Evolutionary conservation across 2,888 invertebrate genomes (phyloP), one percentile per base, ranked within the genome.

Genomic region (Ganaspis brasiliensis): DNA sequence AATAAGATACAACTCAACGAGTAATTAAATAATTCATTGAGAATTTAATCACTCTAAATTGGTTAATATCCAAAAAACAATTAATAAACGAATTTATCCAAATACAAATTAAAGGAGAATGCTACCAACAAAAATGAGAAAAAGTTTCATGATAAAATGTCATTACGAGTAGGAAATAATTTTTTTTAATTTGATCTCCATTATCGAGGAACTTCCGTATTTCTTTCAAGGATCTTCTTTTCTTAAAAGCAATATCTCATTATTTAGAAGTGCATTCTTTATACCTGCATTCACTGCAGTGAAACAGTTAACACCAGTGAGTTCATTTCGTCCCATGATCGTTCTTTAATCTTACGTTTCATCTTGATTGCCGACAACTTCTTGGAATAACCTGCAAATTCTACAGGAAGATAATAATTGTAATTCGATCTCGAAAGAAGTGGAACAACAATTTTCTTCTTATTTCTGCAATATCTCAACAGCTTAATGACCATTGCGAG

Each of bases 341-440:
- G 45, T 26, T 67, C 45, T 24, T 52, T 67, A 67, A 26, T 40
- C n/a, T 45, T 26, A 67, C 16, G 67, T 24, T 45, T 63, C 45
- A 24, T 45, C 67, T 67, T 67, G 67, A 67, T 67, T 67, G 26
- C 67, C 67, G 45, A 24, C 67, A 67, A 24, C 37, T 63, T 63
- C 67, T 49, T n/a, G 45, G 67, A 67, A 67, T 67, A 67, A 49
- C 67, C 24, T 67, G 67, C 67, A 49, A 67, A 67, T 67, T 67
- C 67, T 26, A 6, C 24, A 26, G n/a, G 26, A 67, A 45, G 24
- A 24, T 45, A 35, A 35, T 67, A 21, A 21, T 40, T 49, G 24
- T 67, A 49, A 67, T 26, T 67, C 16, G 10, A 67, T 67, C 14
- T 67, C 10, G 24, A 9, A 45, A 49, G 67, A 45, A 67, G 67